Conservation (phyloP, 2,888 invertebrate species). For the Dryococelus australis region DNA sequence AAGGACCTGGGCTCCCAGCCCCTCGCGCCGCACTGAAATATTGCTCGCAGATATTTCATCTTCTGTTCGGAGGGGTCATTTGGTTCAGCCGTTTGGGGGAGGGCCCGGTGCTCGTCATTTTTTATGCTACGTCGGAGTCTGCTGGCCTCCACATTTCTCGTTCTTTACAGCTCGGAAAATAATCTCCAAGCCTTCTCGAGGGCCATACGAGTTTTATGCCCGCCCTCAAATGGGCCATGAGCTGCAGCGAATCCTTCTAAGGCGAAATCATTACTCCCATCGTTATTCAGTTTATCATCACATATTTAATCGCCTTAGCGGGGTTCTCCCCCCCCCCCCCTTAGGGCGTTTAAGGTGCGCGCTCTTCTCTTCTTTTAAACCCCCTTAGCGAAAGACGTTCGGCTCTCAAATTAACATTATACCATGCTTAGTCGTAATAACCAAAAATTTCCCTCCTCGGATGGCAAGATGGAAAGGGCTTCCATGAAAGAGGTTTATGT, state of each 20-base stretch:
- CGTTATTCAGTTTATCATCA: conserved; percentile 16
- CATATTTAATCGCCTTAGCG: neutral
- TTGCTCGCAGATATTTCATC: conserved; percentile 23
- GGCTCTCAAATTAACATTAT: neutral
- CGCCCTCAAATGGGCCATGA: neutral
- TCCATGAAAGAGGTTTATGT: neutral
- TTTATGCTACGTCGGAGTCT: neutral
- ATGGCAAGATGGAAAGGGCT: neutral
- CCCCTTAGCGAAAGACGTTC: neutral
- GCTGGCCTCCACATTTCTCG: neutral
- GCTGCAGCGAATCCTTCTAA: neutral
- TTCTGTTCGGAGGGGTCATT: conserved; percentile 20
- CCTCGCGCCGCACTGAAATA: neutral
- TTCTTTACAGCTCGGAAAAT: neutral
- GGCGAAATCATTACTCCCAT: neutral
- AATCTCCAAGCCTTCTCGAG: neutral
- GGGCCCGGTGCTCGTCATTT: conserved; percentile 7
- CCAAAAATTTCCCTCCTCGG: neutral
- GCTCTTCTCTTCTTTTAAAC: neutral
- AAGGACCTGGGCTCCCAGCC: neutral
- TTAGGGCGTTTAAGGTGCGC: neutral
- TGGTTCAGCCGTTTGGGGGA: neutral
- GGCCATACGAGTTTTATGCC: neutral
- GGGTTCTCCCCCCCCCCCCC: neutral
- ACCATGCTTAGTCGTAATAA: neutral